Evolutionary conservation across 2,797 vertebrate species (phyloP).

Genomic region (Sciurus carolinensis): DNA sequence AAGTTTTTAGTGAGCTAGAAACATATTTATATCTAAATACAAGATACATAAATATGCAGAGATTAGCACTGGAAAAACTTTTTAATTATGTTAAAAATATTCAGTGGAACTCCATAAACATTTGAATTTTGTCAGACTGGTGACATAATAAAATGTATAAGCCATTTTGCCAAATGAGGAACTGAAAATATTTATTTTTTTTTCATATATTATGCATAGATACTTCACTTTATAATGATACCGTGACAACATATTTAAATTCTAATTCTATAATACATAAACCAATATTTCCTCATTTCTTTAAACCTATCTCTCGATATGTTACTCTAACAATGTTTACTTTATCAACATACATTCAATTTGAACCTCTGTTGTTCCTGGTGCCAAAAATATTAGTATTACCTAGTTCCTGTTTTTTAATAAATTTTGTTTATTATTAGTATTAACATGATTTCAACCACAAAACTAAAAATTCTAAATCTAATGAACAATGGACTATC

Average conservation of each 20-base stretch:
- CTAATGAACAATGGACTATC: not conserved
- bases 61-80: not conserved
- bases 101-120: not conserved
- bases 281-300: not conserved
- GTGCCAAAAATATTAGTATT: not conserved
- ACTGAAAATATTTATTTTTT: not conserved
- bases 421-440: not conserved
- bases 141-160: not conserved
- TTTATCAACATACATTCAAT: not conserved
- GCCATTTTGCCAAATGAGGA: not conserved
- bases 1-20: not conserved
- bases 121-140: not conserved
- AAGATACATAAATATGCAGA: not conserved
- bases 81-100: not conserved
- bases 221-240: not conserved
- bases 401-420: not conserved
- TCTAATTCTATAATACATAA: not conserved
- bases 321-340: not conserved
- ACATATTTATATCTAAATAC: slow-evolving; percentile 8
- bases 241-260: not conserved
- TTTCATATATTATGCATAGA: not conserved
- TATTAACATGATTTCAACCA: not conserved
- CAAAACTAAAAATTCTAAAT: not conserved
- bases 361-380: not conserved
- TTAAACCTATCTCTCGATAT: not conserved